Evolutionary conservation across 2,113 vertebrate species (phyloP).

Genomic region (Dromaius novaehollandiae): DNA sequence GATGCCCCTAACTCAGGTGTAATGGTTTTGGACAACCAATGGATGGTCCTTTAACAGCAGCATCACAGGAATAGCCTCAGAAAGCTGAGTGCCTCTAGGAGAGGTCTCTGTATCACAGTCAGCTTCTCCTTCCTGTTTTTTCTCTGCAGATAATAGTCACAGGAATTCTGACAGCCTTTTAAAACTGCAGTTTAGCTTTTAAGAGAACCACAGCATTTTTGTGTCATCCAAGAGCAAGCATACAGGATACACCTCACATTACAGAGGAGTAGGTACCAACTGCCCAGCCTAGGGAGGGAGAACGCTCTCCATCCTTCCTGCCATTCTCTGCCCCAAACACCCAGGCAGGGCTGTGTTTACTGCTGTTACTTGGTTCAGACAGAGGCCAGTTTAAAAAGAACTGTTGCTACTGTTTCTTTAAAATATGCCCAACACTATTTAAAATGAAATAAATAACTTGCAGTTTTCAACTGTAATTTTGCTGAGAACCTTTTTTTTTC

Average conservation of each 20-base stretch:
- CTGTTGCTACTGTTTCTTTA: not conserved
- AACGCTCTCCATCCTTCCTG: not conserved
- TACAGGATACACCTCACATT: not conserved
- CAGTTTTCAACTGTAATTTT: slow-evolving; percentile 26
- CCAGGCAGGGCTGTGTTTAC: not conserved
- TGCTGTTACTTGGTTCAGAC: not conserved
- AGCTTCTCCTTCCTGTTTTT: not conserved
- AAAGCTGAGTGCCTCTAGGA: not conserved
- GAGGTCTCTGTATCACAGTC: not conserved
- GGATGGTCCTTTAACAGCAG: not conserved
- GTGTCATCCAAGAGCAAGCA: not conserved
- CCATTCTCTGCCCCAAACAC: not conserved
- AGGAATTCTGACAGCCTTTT: not conserved
- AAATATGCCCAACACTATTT: not conserved
- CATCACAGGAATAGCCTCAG: not conserved
- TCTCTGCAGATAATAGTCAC: not conserved
- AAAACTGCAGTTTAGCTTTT: not conserved
- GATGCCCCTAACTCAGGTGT: not conserved
- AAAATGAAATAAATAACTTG: slow-evolving; percentile 30
- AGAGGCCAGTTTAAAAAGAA: not conserved
- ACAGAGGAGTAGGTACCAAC: not conserved
- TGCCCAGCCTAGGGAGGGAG: not conserved
- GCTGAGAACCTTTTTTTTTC: not conserved
- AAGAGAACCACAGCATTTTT: not conserved
- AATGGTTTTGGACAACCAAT: not conserved